Conservation (phyloP, 2,888 invertebrate species). For the Ramazzottius varieornatus region DNA sequence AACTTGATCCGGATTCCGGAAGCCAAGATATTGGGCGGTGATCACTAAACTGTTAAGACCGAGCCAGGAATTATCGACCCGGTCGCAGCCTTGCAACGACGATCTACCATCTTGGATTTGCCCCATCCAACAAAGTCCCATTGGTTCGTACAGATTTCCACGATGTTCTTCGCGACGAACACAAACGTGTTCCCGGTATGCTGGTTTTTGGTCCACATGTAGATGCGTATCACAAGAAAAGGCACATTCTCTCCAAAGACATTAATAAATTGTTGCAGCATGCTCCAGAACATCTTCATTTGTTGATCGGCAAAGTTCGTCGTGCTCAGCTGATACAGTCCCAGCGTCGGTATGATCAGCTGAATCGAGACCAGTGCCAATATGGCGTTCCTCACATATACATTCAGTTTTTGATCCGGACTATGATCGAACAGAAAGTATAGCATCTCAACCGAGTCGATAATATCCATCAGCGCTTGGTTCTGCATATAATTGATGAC, state of each 20-base stretch:
- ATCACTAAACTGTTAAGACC: no score
- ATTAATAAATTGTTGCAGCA: background rate
- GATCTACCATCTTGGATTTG: no score
- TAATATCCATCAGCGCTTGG: constrained; percentile 11
- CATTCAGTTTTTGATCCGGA: background rate
- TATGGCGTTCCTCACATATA: background rate
- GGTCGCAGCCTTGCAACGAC: no score
- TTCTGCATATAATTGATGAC: background rate
- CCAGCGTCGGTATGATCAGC: background rate
- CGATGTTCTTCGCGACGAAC: background rate
- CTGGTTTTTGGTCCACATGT: background rate
- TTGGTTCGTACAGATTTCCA: no score
- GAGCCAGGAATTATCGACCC: no score
- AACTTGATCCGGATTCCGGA: no score
- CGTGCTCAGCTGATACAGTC: background rate
- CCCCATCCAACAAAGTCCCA: no score
- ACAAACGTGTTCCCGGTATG: background rate
- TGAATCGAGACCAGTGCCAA: background rate
- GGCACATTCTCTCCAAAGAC: no score
- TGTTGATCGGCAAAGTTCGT: background rate
- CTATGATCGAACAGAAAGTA: background rate
- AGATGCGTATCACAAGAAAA: background rate
- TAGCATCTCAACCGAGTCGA: background rate
- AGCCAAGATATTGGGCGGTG: no score
- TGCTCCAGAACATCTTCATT: background rate